Percentiles rank a stretch among this genome's conserved stretches.
Evolutionary conservation across 1,140 invertebrate genomes (phyloP).

Genomic region (Heterodera carotae): DNA sequence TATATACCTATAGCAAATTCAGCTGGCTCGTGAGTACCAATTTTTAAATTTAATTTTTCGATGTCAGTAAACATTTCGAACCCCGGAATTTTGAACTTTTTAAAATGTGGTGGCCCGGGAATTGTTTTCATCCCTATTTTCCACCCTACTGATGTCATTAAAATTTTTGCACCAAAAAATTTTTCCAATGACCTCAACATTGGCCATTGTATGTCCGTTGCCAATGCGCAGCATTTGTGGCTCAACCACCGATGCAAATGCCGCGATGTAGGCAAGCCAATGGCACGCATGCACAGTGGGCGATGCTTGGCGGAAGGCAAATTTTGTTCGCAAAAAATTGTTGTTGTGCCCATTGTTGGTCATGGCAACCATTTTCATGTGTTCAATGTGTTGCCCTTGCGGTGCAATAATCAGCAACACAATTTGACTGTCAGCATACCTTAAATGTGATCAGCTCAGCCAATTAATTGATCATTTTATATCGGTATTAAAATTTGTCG

Average conservation of each 20-base stretch:
- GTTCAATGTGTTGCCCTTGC: background rate
- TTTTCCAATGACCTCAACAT: background rate
- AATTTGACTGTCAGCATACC: background rate
- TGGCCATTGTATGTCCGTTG: background rate
- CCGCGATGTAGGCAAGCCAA: background rate
- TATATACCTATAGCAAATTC: too few species aligned
- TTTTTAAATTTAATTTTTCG: too few species aligned
- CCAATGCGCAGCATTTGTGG: background rate
- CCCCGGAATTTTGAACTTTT: too few species aligned
- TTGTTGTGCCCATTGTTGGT: background rate
- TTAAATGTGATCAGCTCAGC: too few species aligned
- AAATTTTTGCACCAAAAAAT: too few species aligned
- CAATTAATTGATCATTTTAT: too few species aligned
- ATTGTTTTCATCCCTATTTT: too few species aligned
- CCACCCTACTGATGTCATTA: too few species aligned
- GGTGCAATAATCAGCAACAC: slow-evolving; percentile 2
- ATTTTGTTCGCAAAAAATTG: background rate
- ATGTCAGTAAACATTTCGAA: too few species aligned
- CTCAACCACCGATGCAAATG: background rate
- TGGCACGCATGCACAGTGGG: background rate
- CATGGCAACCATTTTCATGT: background rate
- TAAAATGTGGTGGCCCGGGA: too few species aligned
- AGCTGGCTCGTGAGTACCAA: too few species aligned
- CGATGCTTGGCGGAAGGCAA: background rate
- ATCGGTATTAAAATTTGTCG: too few species aligned